These are phyloP conservation scores for Adelosebastes latens DNA, from an alignment of 2,797 vertebrate genomes.

Conservation along the genomic window DNA sequence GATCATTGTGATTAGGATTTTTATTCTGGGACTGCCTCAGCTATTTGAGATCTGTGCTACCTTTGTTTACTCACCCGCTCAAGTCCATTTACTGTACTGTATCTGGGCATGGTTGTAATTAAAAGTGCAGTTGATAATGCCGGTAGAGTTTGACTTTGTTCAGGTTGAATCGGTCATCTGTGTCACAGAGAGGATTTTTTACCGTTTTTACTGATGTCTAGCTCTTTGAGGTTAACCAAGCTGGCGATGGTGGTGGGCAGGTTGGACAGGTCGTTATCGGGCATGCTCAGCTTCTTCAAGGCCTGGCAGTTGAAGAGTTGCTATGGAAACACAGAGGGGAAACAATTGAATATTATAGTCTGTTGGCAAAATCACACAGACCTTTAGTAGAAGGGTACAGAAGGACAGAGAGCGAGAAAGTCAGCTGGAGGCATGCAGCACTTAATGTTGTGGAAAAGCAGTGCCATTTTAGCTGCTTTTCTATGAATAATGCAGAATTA, in stretches of 20 bases:
- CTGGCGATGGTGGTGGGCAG: slow-evolving; percentile 96
- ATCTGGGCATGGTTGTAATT: neutral
- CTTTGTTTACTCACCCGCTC: neutral
- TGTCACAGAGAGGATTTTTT: slow-evolving; percentile 23
- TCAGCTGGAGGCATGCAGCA: slow-evolving; percentile 29
- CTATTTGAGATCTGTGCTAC: neutral
- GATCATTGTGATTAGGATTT: neutral
- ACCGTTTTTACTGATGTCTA: slow-evolving; percentile 99
- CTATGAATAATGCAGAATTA: slow-evolving; percentile 61
- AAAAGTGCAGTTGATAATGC: neutral
- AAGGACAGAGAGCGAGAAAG: slow-evolving; percentile 1
- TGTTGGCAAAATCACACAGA: slow-evolving; percentile 17
- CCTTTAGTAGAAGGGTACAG: slow-evolving; percentile 17
- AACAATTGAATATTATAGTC: slow-evolving; percentile 26
- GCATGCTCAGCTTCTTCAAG: slow-evolving; percentile 96
- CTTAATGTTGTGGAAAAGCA: slow-evolving; percentile 54
- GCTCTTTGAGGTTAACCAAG: slow-evolving; percentile 97
- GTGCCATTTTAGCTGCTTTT: slow-evolving; percentile 34
- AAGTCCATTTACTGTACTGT: neutral
- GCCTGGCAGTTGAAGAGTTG: slow-evolving; percentile 99
- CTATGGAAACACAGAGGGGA: slow-evolving; percentile 80
- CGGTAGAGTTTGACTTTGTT: neutral
- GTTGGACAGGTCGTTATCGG: slow-evolving; percentile 97
- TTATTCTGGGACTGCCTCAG: neutral
- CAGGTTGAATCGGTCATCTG: neutral